Evolutionary conservation across 2,113 vertebrate genomes (phyloP).

Genomic region (Conger conger): DNA sequence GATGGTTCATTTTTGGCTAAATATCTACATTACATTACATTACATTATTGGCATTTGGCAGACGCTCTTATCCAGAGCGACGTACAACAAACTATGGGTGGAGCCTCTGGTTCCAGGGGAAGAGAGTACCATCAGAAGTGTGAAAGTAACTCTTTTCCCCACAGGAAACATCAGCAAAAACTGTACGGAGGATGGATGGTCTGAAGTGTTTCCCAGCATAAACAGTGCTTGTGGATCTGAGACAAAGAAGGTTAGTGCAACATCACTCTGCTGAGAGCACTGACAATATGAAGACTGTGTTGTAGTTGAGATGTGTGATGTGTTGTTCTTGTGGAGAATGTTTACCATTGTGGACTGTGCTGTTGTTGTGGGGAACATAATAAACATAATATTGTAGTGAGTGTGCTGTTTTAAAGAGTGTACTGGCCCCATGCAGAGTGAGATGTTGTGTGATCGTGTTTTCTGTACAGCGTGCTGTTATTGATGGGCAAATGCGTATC

Average conservation of each 20-base stretch:
- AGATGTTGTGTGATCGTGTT: no score
- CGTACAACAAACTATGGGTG: no score
- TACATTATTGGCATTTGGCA: no score
- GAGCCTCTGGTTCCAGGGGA: background rate
- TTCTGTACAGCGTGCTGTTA: no score
- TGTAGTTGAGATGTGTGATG: background rate
- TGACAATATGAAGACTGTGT: background rate
- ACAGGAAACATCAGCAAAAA: slow-evolving; percentile 90
- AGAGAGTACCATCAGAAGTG: background rate
- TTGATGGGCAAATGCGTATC: no score
- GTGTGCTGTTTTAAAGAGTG: background rate
- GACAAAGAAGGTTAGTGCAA: slow-evolving; percentile 55
- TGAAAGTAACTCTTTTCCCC: slow-evolving; percentile 25
- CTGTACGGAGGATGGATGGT: slow-evolving; percentile 82
- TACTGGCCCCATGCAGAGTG: background rate
- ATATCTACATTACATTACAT: no score
- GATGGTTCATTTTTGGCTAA: no score
- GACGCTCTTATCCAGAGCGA: no score
- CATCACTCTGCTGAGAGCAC: background rate
- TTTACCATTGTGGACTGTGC: background rate
- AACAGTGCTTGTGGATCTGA: slow-evolving; percentile 73
- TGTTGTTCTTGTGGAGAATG: background rate
- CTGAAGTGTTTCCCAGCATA: slow-evolving; percentile 81
- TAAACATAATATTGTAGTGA: background rate
- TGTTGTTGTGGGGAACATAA: background rate